Percentiles rank a stretch among this genome's conserved stretches.
Evolutionary conservation across 2,113 vertebrate genomes (phyloP).

Genomic region (Miniopterus natalensis): DNA sequence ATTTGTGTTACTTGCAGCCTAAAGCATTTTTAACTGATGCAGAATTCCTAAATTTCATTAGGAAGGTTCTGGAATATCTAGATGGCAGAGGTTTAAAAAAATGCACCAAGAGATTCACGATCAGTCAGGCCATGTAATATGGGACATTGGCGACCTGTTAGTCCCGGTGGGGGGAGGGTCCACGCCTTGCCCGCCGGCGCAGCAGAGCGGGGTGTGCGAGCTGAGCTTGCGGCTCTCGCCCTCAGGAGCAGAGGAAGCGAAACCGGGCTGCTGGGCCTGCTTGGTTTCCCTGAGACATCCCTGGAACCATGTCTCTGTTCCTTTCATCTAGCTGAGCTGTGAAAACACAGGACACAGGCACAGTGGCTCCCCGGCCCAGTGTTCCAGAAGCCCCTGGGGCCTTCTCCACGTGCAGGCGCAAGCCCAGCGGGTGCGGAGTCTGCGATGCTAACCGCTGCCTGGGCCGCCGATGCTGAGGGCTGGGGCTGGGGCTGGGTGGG

Average conservation of each 20-base stretch:
- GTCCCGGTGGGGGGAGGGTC: neutral
- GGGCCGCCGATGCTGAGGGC: accelerated
- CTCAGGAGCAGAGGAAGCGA: too few species aligned
- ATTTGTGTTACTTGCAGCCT: neutral
- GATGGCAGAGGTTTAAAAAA: neutral
- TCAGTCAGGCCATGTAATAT: accelerated
- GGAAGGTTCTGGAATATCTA: constrained; percentile 21
- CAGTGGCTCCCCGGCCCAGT: accelerated
- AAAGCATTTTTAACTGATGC: neutral
- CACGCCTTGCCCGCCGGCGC: neutral
- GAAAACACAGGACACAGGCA: too few species aligned
- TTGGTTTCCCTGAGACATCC: neutral
- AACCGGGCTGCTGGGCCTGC: too few species aligned
- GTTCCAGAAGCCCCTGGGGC: neutral
- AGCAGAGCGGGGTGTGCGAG: too few species aligned
- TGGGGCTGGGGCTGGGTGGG: neutral
- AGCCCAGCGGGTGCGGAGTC: neutral
- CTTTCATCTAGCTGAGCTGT: neutral
- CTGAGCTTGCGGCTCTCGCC: too few species aligned
- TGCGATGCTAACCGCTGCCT: neutral
- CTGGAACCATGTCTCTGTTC: neutral
- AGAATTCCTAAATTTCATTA: neutral
- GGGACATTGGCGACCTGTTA: accelerated
- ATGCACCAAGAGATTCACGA: neutral
- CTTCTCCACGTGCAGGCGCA: neutral